phyloP scores from a whole-genome alignment of 2,797 vertebrate genomes.

The Spizella passerina region DNA sequence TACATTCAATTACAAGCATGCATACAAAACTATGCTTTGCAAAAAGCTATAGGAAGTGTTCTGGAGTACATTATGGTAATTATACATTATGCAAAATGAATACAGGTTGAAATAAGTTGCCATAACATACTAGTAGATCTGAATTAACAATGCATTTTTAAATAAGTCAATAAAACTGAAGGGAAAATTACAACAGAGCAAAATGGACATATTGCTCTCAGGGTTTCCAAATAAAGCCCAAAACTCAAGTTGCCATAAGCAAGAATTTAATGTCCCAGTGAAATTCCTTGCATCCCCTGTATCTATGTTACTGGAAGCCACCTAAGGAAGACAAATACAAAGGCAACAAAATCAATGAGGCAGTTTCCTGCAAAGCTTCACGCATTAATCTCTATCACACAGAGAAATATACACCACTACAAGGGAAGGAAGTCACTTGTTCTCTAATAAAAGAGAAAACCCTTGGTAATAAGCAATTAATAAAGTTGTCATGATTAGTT shows the following conservation, averaged over 20 bases:
- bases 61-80: background rate
- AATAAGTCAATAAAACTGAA: background rate
- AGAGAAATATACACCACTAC: constrained; percentile 70
- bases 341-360: constrained; percentile 82
- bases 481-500: constrained; percentile 81
- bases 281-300: constrained; percentile 75
- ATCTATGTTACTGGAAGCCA: constrained; percentile 81
- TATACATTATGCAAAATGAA: background rate
- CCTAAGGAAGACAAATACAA: constrained; percentile 82
- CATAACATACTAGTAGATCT: background rate
- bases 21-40: background rate
- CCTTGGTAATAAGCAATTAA: constrained; percentile 80
- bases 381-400: constrained; percentile 81
- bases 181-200: background rate
- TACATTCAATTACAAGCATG: background rate
- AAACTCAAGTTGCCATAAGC: constrained; percentile 52
- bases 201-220: constrained; percentile 40
- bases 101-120: background rate
- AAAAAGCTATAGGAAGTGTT: background rate
- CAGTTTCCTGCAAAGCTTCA: constrained; percentile 78
- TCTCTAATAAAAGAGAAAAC: constrained; percentile 81
- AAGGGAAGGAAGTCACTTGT: constrained; percentile 79
- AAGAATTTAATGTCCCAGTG: constrained; percentile 71
- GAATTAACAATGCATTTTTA: constrained; percentile 15
- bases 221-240: constrained; percentile 71